Percentiles rank a stretch among this genome's conserved stretches.
Evolutionary conservation across 2,113 vertebrate genomes (phyloP).

Genomic region (Seriola quinqueradiata): DNA sequence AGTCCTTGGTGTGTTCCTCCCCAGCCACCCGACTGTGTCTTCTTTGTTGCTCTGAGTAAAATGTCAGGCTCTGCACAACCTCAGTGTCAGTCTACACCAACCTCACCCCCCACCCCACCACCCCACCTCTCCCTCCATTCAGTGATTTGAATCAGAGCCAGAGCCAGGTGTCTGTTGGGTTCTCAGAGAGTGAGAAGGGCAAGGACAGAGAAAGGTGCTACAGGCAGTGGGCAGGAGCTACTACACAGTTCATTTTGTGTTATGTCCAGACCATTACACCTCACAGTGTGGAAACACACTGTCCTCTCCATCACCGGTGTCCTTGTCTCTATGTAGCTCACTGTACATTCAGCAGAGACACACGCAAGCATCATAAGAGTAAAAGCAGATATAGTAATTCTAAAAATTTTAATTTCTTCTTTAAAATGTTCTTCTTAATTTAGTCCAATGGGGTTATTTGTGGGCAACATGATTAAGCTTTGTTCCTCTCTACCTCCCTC

Average conservation of each 20-base stretch:
- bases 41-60: slow-evolving; percentile 30
- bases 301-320: slow-evolving; percentile 25
- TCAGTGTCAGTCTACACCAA: slow-evolving; percentile 78
- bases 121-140: slow-evolving; percentile 85
- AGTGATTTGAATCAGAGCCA: slow-evolving; percentile 84
- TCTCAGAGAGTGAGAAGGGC: slow-evolving; percentile 77
- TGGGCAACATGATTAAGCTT: not conserved
- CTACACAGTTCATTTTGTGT: slow-evolving; percentile 22
- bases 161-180: slow-evolving; percentile 76
- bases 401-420: not conserved
- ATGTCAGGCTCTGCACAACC: slow-evolving; percentile 51
- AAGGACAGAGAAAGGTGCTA: slow-evolving; percentile 81
- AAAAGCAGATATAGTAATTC: not conserved
- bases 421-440: not conserved
- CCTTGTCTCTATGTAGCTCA: slow-evolving; percentile 44
- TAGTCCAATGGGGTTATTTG: not conserved
- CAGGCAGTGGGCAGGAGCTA: slow-evolving; percentile 85
- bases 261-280: not conserved
- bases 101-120: slow-evolving; percentile 79
- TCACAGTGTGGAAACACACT: slow-evolving; percentile 8
- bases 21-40: slow-evolving; percentile 47
- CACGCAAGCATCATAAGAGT: not conserved
- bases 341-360: slow-evolving; percentile 26
- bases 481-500: not conserved
- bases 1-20: slow-evolving; percentile 73